These are phyloP conservation scores for Protaetia brevitarsis DNA, from an alignment of 1,140 invertebrate genomes.

Conservation along the genomic window DNA sequence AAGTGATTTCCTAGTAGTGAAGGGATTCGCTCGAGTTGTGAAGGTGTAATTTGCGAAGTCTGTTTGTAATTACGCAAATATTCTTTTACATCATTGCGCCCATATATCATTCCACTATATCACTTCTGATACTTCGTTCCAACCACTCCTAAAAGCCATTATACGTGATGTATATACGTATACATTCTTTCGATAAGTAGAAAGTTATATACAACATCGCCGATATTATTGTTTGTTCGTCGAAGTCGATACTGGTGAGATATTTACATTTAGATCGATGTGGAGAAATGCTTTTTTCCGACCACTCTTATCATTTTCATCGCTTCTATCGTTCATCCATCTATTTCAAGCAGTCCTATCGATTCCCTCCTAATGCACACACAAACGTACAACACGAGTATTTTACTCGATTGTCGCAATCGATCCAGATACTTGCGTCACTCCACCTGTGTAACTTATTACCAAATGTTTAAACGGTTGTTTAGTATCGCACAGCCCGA, in stretches of 20 bases:
- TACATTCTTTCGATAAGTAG: neutral
- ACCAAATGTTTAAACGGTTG: conserved; percentile 14
- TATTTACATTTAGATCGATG: conserved; percentile 1
- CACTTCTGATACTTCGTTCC: neutral
- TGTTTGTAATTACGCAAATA: no score
- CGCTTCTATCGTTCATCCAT: neutral
- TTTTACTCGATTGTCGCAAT: conserved; percentile 8
- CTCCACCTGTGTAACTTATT: conserved; percentile 14
- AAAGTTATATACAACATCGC: neutral
- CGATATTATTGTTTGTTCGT: conserved; percentile 5
- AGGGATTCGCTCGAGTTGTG: no score
- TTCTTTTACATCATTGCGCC: no score
- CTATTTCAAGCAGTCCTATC: neutral
- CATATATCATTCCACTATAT: neutral
- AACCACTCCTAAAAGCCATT: neutral
- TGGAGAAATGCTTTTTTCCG: neutral
- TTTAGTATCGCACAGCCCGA: neutral
- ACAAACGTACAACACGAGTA: neutral
- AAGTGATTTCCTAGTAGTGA: no score
- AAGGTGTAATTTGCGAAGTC: no score
- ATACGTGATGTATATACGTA: no score
- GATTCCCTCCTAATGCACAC: neutral
- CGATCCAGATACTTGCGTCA: conserved; percentile 2
- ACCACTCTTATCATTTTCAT: neutral
- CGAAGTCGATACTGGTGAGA: no score